A percentile compares a stretch with the other conserved stretches of the same genome.
Evolutionary conservation across 2,113 vertebrate genomes (phyloP).

Genomic region (Pithys albifrons): DNA sequence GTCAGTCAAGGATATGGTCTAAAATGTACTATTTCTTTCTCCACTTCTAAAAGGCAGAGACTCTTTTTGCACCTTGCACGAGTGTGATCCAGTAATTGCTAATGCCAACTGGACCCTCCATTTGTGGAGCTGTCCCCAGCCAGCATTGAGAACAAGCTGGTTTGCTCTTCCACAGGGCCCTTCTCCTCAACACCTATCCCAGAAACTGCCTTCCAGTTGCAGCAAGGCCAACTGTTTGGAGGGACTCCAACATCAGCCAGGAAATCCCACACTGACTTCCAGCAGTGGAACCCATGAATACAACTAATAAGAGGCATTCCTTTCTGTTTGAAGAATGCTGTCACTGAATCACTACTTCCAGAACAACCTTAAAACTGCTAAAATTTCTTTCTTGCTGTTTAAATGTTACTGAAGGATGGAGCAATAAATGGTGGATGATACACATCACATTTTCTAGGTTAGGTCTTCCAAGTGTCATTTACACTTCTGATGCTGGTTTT

Average conservation of each 20-base stretch:
- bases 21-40: neutral
- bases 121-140: neutral
- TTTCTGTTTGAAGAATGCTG: neutral
- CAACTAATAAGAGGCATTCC: neutral
- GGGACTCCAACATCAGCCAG: neutral
- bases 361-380: neutral
- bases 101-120: neutral
- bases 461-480: neutral
- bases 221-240: neutral
- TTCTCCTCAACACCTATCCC: neutral
- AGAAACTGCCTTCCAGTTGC: neutral
- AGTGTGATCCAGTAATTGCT: neutral
- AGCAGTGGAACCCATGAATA: neutral
- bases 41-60: neutral
- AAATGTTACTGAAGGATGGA: neutral
- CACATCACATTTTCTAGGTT: neutral
- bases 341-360: neutral
- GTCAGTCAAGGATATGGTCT: slow-evolving; percentile 16
- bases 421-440: neutral
- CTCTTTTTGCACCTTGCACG: neutral
- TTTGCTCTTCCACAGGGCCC: neutral
- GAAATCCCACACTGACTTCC: neutral
- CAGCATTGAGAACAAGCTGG: rapidly evolving
- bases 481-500: neutral
- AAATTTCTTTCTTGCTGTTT: neutral